Base-by-base conservation (phyloP, 92 coral and sea anemone species). In the Phenganax subtilis region DNA sequence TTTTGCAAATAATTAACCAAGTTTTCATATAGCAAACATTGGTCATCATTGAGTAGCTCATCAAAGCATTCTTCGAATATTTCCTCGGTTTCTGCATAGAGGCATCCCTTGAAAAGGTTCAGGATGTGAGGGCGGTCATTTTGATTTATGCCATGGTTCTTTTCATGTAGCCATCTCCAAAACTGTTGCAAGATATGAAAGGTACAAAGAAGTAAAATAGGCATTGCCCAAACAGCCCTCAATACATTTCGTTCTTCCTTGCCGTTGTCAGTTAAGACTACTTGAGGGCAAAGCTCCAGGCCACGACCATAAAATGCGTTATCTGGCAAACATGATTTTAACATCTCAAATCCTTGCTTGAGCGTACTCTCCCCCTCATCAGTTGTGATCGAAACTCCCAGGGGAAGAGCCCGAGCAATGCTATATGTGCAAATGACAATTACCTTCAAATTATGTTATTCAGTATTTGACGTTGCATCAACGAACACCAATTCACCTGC, bases 281-380 rank as follows among this genome's bases (percentile, higher is more conserved):
- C 70, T 79, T 85, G 66, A n/a, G 87, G 80, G 55, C 82, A 82
- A 30, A 76, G 64, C 28, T 47, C 27, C 51, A 76, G 86, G 60
- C 92, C 88, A 87, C 84, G 85, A 55, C 89, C 90, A 87, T 87
- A 59, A 51, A 81, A 85, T 70, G 90, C 90, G 87, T 86, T 27
- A 20, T 84, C 88, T 74, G 89, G 89, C 55, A 20, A 89, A 65
- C 82, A 80, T n/a, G 84, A 51, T 55, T 70, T 76, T 57, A 83
- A 65, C 88, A 75, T 89, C 12, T 51, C 63, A 59, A 89, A 89
- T 62, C 73, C 82, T 12, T 28, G 20, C 0, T 62, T 83, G 30
- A 64, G 28, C 2, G 82, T 84, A 20, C 82, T 84, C 54, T 84
- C 70, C 55, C 62, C 54, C 58, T 84, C 82, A 75, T 65, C 86